phyloP scores from a whole-genome alignment of 2,113 vertebrate species.

The Thinocorus orbignyianus region DNA sequence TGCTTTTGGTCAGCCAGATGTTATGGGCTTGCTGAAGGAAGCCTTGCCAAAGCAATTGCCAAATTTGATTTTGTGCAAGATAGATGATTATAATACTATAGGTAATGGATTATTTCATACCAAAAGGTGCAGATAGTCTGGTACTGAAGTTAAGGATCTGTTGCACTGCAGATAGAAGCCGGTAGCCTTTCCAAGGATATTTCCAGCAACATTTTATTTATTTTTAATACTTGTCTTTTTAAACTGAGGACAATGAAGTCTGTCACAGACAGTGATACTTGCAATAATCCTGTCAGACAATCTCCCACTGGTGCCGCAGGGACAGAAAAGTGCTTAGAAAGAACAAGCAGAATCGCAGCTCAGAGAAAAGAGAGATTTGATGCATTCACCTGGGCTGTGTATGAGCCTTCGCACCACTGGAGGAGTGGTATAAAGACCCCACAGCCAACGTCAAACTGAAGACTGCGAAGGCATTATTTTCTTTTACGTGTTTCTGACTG shows the following conservation, averaged over 20 bases:
- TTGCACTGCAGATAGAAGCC: background rate
- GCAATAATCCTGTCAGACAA: background rate
- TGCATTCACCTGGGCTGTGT: background rate
- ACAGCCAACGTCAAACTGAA: background rate
- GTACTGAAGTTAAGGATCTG: background rate
- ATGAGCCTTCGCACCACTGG: background rate
- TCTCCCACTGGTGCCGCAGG: background rate
- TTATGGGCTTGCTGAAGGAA: background rate
- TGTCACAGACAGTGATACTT: background rate
- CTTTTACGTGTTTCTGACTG: background rate
- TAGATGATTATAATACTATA: background rate
- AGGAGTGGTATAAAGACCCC: background rate
- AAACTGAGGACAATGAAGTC: background rate
- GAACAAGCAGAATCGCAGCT: background rate
- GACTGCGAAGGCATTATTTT: background rate
- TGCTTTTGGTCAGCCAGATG: background rate
- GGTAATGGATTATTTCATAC: background rate
- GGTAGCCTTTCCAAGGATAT: background rate
- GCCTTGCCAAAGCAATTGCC: background rate
- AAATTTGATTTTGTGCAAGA: background rate
- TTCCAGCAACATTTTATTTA: background rate
- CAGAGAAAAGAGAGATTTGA: background rate
- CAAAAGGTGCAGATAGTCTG: background rate
- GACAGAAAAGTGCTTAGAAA: background rate
- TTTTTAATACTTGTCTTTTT: background rate